These are phyloP conservation scores for Catajapyx aquilonaris DNA, from an alignment of 1,140 invertebrate genomes.

Conservation along the genomic window DNA sequence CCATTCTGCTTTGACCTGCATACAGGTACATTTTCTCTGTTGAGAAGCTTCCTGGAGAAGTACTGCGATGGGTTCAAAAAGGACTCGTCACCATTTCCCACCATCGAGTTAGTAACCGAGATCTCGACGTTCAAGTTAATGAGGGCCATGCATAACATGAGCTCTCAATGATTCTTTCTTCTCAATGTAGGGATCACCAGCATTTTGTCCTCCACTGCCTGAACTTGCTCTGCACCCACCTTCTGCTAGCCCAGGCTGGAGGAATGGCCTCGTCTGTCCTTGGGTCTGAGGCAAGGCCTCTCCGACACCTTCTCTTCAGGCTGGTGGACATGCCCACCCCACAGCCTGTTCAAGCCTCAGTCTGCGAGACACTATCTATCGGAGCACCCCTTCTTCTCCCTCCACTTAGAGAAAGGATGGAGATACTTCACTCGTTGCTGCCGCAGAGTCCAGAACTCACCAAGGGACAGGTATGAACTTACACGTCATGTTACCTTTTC, in stretches of 20 bases:
- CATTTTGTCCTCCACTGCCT: constrained; percentile 35
- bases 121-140: too few relatives aligned
- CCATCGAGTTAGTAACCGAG: constrained; percentile 15
- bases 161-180: constrained; percentile 2
- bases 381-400: constrained; percentile 36
- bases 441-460: constrained; percentile 30
- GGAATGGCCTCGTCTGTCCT: constrained; percentile 26
- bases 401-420: constrained; percentile 32
- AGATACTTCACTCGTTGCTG: constrained; percentile 32
- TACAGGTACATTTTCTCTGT: constrained; percentile 31
- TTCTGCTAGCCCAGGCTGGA: constrained; percentile 30
- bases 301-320: constrained; percentile 33
- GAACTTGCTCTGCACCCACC: constrained; percentile 33
- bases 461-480: constrained; percentile 30
- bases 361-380: constrained; percentile 32
- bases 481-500: too few relatives aligned
- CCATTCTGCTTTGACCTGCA: constrained; percentile 41
- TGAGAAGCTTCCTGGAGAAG: constrained; percentile 33
- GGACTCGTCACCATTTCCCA: constrained; percentile 23
- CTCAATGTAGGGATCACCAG: constrained; percentile 27
- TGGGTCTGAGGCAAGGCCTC: constrained; percentile 27
- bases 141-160: too few relatives aligned
- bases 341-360: constrained; percentile 25
- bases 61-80: constrained; percentile 30
- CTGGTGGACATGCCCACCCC: constrained; percentile 36